Evolutionary conservation across 2,797 vertebrate species (phyloP), one percentile per base, ranked within the genome.

Genomic region (Xerus rutilus): DNA sequence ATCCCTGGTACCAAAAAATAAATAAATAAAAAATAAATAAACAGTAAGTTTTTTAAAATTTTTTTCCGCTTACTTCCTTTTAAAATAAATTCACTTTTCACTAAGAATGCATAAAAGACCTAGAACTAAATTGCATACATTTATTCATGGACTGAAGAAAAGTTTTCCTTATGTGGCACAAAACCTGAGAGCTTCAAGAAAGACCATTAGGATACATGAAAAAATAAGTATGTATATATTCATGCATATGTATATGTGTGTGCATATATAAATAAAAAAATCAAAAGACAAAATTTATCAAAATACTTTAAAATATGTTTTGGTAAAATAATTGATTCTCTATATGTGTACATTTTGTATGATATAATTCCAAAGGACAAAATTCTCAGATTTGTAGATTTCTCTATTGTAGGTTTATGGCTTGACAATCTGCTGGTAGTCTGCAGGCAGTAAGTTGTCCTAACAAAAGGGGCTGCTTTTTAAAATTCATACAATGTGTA

Each of bases 51-150:
- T 39, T 39, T 39, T 39, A 39, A 39, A 39, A 39, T 39, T 39
- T 39, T 91, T 86, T 89, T 64, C 57, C 14, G 17, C 93, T 87
- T 74, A 84, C 11, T 92, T 89, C 4, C 64, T 90, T 93, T 93
- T 62, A 85, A 96, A 92, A 77, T 79, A 94, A 96, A 43, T 90
- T 76, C 18, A 25, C 0, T 54, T 93, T 96, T 92, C 62, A 81
- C 35, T 84, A 89, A 89, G 35, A 89, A 87, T 65, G 1, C 23
- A 73, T 91, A 74, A 93, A 97, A 14, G 15, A 57, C n/a, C 32
- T 86, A 84, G 43, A 96, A 96, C 21, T 30, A 96, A 95, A 96
- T 96, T 81, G 5, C 81, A 87, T 90, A 77, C 49, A 93, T 86
- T 88, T 93, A 88, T 96, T 96, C 77, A 94, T 92, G 15, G 52